phyloP scores from a whole-genome alignment of 2,888 invertebrate genomes.

The Erannis defoliaria region DNA sequence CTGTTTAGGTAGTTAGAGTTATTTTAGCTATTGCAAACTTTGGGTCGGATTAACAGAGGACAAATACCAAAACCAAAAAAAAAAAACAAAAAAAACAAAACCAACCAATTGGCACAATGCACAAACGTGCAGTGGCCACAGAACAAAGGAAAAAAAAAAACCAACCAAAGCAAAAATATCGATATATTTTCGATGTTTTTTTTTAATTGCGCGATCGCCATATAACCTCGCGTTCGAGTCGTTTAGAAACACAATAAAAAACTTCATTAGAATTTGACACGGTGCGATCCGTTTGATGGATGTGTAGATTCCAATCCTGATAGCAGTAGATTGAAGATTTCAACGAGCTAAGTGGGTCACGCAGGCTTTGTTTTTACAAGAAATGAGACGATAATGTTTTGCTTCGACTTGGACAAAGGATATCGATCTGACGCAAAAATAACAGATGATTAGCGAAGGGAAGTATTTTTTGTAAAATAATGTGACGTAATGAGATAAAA shows the following conservation, averaged over 20 bases:
- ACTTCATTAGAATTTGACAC: constrained; percentile 52
- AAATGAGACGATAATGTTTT: constrained; percentile 13
- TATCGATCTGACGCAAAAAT: not conserved
- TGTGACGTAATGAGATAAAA: not conserved
- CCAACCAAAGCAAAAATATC: too few species aligned
- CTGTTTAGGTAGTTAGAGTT: too few species aligned
- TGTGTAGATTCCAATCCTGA: constrained; percentile 58
- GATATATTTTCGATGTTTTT: too few species aligned
- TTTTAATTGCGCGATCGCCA: not conserved
- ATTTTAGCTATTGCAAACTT: too few species aligned
- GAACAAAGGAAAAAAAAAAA: too few species aligned
- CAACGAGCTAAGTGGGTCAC: constrained; percentile 23
- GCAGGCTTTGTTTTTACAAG: constrained; percentile 26
- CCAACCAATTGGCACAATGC: too few species aligned
- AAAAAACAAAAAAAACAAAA: too few species aligned
- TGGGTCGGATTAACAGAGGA: too few species aligned
- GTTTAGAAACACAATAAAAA: constrained; percentile 38
- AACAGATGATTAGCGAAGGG: not conserved
- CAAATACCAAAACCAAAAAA: too few species aligned
- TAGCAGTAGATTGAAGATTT: constrained; percentile 48
- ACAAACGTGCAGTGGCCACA: too few species aligned
- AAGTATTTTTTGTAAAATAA: not conserved
- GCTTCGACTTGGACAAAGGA: constrained; percentile 6
- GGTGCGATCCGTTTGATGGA: constrained; percentile 50
- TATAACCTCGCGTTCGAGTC: constrained; percentile 2